These are phyloP conservation scores for Sebastes umbrosus DNA, from an alignment of 2,797 vertebrate species.

Conservation along the genomic window DNA sequence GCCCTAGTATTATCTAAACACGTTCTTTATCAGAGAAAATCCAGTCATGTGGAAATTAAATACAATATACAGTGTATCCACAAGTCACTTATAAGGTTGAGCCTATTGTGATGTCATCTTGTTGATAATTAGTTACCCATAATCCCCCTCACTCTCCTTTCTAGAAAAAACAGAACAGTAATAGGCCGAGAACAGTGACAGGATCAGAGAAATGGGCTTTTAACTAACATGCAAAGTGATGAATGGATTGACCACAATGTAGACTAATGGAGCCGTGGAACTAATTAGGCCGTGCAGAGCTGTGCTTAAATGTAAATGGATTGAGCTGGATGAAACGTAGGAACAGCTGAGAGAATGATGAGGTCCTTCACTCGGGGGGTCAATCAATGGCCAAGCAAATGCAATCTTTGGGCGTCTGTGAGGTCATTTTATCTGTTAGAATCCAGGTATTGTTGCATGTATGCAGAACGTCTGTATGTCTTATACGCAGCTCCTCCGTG, in stretches of 20 bases:
- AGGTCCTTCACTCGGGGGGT: slow-evolving; percentile 71
- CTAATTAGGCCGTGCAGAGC: slow-evolving; percentile 83
- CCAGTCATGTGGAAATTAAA: not conserved
- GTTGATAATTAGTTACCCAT: slow-evolving; percentile 63
- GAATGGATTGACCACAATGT: slow-evolving; percentile 81
- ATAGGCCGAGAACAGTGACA: slow-evolving; percentile 68
- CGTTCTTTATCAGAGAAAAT: not conserved
- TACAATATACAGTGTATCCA: not conserved
- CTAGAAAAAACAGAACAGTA: slow-evolving; percentile 49
- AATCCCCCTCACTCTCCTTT: slow-evolving; percentile 51
- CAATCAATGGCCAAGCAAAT: slow-evolving; percentile 79
- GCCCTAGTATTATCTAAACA: not conserved
- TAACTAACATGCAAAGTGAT: slow-evolving; percentile 82
- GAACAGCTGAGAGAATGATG: slow-evolving; percentile 82
- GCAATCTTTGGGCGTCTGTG: slow-evolving; percentile 38
- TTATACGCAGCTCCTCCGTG: not conserved
- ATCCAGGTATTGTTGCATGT: not conserved
- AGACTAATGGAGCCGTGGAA: slow-evolving; percentile 85
- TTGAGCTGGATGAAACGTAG: slow-evolving; percentile 73
- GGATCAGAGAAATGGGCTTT: slow-evolving; percentile 77
- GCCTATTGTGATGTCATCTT: slow-evolving; percentile 36
- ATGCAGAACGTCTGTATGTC: not conserved
- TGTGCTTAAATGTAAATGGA: slow-evolving; percentile 86
- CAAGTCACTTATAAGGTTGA: slow-evolving; percentile 5
- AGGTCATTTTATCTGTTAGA: slow-evolving; percentile 33